These are phyloP conservation scores for Selene dorsalis DNA, from an alignment of 2,797 vertebrate species.

Conservation along the genomic window DNA sequence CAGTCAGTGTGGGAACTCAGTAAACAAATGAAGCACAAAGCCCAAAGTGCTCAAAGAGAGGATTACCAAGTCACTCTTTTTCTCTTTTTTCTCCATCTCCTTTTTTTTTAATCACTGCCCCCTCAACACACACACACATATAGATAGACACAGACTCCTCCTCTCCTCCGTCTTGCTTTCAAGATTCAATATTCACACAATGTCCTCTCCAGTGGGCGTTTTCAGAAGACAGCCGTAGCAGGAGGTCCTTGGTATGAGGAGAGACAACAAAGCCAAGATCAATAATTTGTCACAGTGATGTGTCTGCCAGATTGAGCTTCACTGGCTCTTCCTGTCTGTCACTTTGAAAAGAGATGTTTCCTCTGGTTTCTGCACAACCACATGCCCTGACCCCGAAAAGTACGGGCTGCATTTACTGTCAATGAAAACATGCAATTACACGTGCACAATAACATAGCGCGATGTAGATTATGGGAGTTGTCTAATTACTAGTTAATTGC, in stretches of 20 bases:
- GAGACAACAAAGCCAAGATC: conserved; percentile 68
- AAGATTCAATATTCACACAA: conserved; percentile 60
- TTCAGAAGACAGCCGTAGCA: conserved; percentile 53
- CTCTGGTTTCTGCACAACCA: conserved; percentile 47
- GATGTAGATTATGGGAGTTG: conserved; percentile 63
- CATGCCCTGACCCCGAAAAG: conserved; percentile 49
- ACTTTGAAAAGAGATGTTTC: conserved; percentile 51
- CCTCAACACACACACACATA: conserved; percentile 3
- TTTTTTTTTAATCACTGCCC: conserved; percentile 23
- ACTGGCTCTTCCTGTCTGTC: conserved; percentile 39
- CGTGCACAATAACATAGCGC: conserved; percentile 59
- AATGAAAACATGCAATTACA: conserved; percentile 73
- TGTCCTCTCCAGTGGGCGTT: conserved; percentile 58
- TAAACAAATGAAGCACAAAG: conserved; percentile 74
- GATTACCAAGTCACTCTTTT: conserved; percentile 66
- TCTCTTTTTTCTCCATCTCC: conserved; percentile 37
- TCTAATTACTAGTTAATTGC: conserved; percentile 75
- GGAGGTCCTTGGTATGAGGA: conserved; percentile 56
- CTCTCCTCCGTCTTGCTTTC: conserved; percentile 36
- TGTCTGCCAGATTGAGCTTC: conserved; percentile 45
- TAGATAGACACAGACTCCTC: conserved; percentile 18
- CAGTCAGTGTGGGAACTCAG: conserved; percentile 70
- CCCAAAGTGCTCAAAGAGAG: conserved; percentile 70
- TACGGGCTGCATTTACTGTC: conserved; percentile 60
- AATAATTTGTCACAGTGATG: conserved; percentile 72